Base-by-base conservation (phyloP, 2,888 invertebrate genomes). In the Mantis religiosa region DNA sequence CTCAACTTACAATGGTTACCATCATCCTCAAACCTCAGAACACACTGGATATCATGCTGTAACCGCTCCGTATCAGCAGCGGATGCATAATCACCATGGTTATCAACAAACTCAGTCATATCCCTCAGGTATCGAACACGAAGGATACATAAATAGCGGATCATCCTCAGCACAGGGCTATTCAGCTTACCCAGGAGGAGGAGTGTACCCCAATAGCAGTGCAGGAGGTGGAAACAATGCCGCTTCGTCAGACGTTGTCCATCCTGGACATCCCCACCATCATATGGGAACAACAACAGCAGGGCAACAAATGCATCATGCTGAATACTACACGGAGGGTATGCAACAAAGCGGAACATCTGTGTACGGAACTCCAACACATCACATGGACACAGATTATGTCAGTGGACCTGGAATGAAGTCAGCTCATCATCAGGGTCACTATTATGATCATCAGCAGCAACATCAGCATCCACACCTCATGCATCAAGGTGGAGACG, bases 1-100 rank as follows among this genome's bases (percentile, higher is more conserved):
- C 1, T 91, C 91, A 0, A 93, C 93, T 28, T 94, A 95, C 91
- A 94, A 94, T 89, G 94, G 94, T 25, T 94, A 94, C 89, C 93
- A 94, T 54, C 95, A 95, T 94, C 94, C 86, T 92, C 94, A 95
- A 90, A 91, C 92, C 3, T 93, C 93, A 1, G 93, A 93, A 89
- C 93, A 93, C 86, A 71, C 83, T n/a, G 89, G 28, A 89, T 91
- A 92, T 88, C 87, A 91, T 90, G 90, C 87, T 28, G 54, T 71
- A 1, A 28, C 71, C 4, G 27, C 54, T 91, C 90, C 34, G 88
- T 91, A 81, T 90, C 90, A 84, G 91, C 92, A 89, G 92, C 92
- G 88, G 90, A 91, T 85, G 88, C 91, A 27, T 91, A 92, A 90
- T 85, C 89, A 88, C n/a, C 87, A 85, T 6, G 85, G 89, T 91